Percentiles rank a stretch among this genome's conserved stretches.
These are phyloP conservation scores for Chrysodeixis includens DNA, from an alignment of 2,888 invertebrate genomes.

Conservation along the genomic window DNA sequence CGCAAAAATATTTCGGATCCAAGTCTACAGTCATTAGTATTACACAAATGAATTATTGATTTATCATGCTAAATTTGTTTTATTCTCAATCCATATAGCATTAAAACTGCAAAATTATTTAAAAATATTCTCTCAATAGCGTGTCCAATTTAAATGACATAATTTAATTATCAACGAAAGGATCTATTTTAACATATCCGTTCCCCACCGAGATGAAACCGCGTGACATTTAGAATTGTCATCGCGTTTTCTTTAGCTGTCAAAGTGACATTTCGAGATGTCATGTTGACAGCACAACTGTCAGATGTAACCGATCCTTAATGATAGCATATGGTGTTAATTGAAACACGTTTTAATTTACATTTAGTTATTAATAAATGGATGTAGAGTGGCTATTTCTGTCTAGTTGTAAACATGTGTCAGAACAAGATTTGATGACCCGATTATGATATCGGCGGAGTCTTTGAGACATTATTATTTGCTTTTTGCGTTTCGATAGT, in stretches of 20 bases:
- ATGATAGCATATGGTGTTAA: slow-evolving; percentile 18
- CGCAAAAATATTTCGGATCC: background rate
- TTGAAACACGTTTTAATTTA: slow-evolving; percentile 19
- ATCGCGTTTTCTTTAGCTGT: slow-evolving; percentile 23
- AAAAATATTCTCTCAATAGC: slow-evolving; percentile 41
- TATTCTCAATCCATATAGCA: slow-evolving; percentile 8
- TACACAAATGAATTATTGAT: slow-evolving; percentile 30
- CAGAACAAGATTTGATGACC: slow-evolving; percentile 2
- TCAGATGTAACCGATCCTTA: slow-evolving; percentile 39
- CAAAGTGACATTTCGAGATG: slow-evolving; percentile 32
- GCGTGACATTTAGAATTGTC: slow-evolving; percentile 41
- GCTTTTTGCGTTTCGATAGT: background rate
- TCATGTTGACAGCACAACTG: slow-evolving; percentile 32
- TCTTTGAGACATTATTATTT: background rate
- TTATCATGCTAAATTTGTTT: slow-evolving; percentile 32
- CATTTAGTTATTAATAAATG: slow-evolving; percentile 6
- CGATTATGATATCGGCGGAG: slow-evolving; percentile 4
- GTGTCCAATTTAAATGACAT: slow-evolving; percentile 48
- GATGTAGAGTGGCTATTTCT: slow-evolving; percentile 4
- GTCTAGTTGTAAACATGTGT: slow-evolving; percentile 3
- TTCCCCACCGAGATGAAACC: slow-evolving; percentile 33
- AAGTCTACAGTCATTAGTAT: background rate
- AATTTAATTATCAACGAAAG: slow-evolving; percentile 50
- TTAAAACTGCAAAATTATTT: slow-evolving; percentile 51
- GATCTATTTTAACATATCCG: slow-evolving; percentile 32